Percentiles rank a stretch among this genome's conserved stretches.
These are phyloP conservation scores for Argentina silus DNA, from an alignment of 2,797 vertebrate genomes.

Conservation along the genomic window DNA sequence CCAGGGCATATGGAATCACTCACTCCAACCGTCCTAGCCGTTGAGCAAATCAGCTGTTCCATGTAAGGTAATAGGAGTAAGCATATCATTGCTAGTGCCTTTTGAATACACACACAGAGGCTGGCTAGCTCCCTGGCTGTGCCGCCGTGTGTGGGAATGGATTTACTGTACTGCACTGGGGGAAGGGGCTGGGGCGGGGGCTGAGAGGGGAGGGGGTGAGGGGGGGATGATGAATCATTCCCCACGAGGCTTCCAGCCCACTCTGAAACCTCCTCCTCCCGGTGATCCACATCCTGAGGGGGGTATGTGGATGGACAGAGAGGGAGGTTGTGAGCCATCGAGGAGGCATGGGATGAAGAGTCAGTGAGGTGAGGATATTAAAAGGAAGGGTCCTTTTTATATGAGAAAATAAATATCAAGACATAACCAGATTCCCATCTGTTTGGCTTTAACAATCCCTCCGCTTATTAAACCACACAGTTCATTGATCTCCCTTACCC, in stretches of 20 bases:
- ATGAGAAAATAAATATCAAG: constrained; percentile 15
- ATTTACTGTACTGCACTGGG: constrained; percentile 73
- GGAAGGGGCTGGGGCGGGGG: constrained; percentile 63
- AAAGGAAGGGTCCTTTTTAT: background rate
- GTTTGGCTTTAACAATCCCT: constrained; percentile 78
- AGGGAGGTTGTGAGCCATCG: background rate
- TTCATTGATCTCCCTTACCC: constrained; percentile 75
- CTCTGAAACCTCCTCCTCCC: constrained; percentile 51
- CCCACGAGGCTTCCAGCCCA: constrained; percentile 62
- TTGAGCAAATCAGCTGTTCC: background rate
- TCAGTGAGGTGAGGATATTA: constrained; percentile 24
- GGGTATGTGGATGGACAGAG: background rate
- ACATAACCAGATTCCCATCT: constrained; percentile 71
- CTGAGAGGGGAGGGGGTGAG: no score
- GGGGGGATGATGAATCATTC: constrained; percentile 62
- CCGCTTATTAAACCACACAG: constrained; percentile 77
- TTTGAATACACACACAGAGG: background rate
- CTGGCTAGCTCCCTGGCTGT: constrained; percentile 49
- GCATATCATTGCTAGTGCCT: background rate
- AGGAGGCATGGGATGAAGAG: no score
- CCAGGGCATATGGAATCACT: background rate
- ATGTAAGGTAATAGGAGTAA: background rate
- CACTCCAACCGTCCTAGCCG: background rate
- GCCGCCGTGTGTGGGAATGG: constrained; percentile 62
- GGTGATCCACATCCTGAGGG: constrained; percentile 47